Evolutionary conservation across 2,888 invertebrate genomes (phyloP).

Genomic region (Clivina fossor): DNA sequence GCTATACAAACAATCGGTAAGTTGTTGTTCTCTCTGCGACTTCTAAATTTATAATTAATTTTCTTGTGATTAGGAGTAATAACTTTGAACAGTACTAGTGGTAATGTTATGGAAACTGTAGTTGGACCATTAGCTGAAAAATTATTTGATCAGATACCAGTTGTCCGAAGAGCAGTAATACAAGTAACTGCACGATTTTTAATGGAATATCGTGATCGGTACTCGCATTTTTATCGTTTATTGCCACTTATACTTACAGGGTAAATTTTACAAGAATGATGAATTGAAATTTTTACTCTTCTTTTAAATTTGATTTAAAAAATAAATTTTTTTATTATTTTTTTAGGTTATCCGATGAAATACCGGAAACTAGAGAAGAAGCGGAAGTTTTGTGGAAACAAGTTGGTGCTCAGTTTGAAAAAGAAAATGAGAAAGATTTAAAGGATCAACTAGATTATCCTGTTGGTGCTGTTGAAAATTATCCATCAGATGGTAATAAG

Average conservation of each 20-base stretch:
- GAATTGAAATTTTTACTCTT: slow-evolving; percentile 3
- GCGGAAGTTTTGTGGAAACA: slow-evolving; percentile 68
- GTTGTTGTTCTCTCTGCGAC: slow-evolving; percentile 30
- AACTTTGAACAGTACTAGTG: slow-evolving; percentile 63
- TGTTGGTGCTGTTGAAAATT: slow-evolving; percentile 66
- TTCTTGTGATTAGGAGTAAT: slow-evolving; percentile 54
- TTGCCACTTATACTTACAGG: slow-evolving; percentile 84
- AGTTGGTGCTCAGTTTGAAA: slow-evolving; percentile 75
- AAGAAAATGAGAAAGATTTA: slow-evolving; percentile 85
- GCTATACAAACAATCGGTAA: slow-evolving; percentile 74
- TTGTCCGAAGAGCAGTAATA: slow-evolving; percentile 76
- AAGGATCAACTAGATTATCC: slow-evolving; percentile 82
- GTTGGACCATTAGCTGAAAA: slow-evolving; percentile 82
- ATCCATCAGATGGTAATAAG: slow-evolving; percentile 64
- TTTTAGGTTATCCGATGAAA: slow-evolving; percentile 74
- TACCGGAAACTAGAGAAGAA: slow-evolving; percentile 67
- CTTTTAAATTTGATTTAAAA: neutral
- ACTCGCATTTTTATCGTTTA: slow-evolving; percentile 85
- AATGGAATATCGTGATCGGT: slow-evolving; percentile 76
- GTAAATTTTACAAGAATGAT: slow-evolving; percentile 50
- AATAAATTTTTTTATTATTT: slow-evolving; percentile 30
- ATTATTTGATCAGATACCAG: slow-evolving; percentile 80
- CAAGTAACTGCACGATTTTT: slow-evolving; percentile 78
- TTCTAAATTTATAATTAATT: slow-evolving; percentile 13
- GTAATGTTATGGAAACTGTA: slow-evolving; percentile 60